phyloP scores from a whole-genome alignment of 2,888 invertebrate species.

The Rhagonycha fulva region DNA sequence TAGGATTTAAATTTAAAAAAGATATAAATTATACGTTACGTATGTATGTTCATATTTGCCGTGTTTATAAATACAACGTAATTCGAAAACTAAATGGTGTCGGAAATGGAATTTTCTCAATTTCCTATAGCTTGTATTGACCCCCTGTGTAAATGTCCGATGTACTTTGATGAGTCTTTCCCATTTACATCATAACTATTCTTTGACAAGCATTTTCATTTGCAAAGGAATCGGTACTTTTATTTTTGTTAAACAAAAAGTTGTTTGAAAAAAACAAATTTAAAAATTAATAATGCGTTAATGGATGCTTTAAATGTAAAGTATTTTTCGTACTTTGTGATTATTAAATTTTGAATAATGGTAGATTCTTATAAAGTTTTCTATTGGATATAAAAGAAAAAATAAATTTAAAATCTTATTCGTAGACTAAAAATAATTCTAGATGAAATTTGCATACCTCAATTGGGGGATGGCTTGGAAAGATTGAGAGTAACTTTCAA shows the following conservation, averaged over 20 bases:
- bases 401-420: constrained; percentile 15
- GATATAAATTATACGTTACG: neutral
- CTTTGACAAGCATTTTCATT: constrained; percentile 30
- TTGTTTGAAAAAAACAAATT: neutral
- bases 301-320: neutral
- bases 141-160: constrained; percentile 31
- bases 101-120: constrained; percentile 54
- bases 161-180: constrained; percentile 29
- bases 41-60: constrained; percentile 7
- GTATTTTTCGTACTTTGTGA: neutral
- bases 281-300: neutral
- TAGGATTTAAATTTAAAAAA: neutral
- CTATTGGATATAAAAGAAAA: neutral
- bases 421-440: constrained; percentile 26
- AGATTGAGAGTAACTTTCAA: constrained; percentile 27
- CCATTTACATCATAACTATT: constrained; percentile 37
- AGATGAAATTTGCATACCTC: constrained; percentile 30
- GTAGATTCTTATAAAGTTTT: neutral
- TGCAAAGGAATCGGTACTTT: constrained; percentile 29
- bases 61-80: constrained; percentile 24
- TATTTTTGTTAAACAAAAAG: constrained; percentile 12
- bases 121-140: constrained; percentile 51
- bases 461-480: constrained; percentile 25
- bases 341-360: neutral
- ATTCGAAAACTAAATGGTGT: constrained; percentile 32